Evolutionary conservation across 2,888 invertebrate species (phyloP), one percentile per base, ranked within the genome.

Genomic region (Aplocera efformata): DNA sequence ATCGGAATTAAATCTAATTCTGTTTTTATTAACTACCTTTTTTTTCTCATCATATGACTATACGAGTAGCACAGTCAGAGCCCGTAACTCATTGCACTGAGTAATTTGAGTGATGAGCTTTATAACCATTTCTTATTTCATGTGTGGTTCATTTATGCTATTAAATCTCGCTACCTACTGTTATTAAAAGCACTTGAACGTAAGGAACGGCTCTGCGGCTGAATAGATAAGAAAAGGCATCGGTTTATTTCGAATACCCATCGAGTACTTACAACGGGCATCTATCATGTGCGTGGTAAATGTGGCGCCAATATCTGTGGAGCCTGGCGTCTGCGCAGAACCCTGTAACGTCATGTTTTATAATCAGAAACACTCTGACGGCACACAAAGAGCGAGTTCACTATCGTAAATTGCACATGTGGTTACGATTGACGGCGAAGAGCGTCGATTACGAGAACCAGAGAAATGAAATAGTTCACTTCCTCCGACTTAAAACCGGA

Each of bases 261-360:
- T 66, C 53, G 58, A 63, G 64, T 69, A 69, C 63, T 60, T 24
- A 34, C 37, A 38, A 56, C 67, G 62, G 48, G 59, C 62, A 66
- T 72, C 63, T 67, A 76, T 81, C 84, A 84, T 79, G 77, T 85
- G 85, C 69, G 63, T 67, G 67, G 74, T 84, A 81, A 84, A 79
- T 83, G 74, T 76, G 79, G 79, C 80, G 84, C 79, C 82, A 63
- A 61, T 56, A 56, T 62, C 58, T 60, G 56, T 65, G 66, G 61
- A 64, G 66, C 63, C 65, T 63, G 70, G 68, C 76, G 75, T 72
- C 72, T 64, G 73, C 66, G 68, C 72, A 68, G 66, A 63, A 58
- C 52, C 50, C 53, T 53, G 48, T 81, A 79, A 80, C 81, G 79
- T 78, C 79, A 79, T 53, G 43, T 46, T 20, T 50, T 59, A 52